phyloP scores from a whole-genome alignment of 2,888 invertebrate species.

The Eumacrocentrus americanus region DNA sequence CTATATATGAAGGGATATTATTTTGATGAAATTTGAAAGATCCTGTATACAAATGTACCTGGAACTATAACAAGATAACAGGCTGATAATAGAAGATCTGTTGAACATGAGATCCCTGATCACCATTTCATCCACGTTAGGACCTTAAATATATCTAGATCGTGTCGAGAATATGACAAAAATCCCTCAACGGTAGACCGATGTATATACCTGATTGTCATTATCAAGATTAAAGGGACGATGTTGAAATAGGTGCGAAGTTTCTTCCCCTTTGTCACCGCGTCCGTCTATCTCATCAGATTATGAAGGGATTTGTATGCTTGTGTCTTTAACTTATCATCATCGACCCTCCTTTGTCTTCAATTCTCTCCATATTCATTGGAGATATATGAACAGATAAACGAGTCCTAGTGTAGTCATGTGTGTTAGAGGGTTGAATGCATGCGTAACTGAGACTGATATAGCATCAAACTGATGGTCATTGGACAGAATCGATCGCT shows the following conservation, averaged over 20 bases:
- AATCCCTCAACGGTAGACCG: conserved; percentile 25
- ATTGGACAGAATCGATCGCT: neutral
- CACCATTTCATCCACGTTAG: no score
- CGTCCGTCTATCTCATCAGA: conserved; percentile 26
- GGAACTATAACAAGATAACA: conserved; percentile 18
- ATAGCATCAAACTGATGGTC: conserved; percentile 36
- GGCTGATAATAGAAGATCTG: neutral
- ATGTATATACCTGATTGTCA: conserved; percentile 35
- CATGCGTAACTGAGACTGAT: conserved; percentile 2
- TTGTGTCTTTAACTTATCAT: neutral
- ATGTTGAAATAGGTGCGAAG: conserved; percentile 42
- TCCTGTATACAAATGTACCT: neutral
- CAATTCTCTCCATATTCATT: neutral
- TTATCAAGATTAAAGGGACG: no score
- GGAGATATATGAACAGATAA: neutral
- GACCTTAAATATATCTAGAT: conserved; percentile 26
- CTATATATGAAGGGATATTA: no score
- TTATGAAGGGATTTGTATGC: conserved; percentile 11
- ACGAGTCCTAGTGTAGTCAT: neutral
- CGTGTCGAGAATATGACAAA: conserved; percentile 29
- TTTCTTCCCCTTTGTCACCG: conserved; percentile 1
- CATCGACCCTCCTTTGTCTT: neutral
- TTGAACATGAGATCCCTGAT: conserved; percentile 17
- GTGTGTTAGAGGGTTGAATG: neutral
- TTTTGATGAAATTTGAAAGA: neutral